Conservation (phyloP, 2,888 invertebrate species). For the Blomia tropicalis region DNA sequence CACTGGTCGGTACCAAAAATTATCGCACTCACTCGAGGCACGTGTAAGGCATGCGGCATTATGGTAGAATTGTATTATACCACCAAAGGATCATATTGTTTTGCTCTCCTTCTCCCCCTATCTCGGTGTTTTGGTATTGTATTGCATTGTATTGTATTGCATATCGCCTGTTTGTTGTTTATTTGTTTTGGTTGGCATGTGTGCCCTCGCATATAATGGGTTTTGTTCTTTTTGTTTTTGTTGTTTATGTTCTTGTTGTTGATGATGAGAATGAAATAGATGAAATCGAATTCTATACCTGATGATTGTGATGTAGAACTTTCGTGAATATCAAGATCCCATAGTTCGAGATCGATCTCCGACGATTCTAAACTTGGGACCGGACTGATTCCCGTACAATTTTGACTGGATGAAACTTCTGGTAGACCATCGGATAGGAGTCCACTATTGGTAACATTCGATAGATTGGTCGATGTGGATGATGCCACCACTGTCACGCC, state of each 20-base stretch:
- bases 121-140: too few species aligned
- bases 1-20: too few species aligned
- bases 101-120: too few species aligned
- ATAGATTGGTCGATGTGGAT: neutral
- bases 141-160: too few species aligned
- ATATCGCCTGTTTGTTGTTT: too few species aligned
- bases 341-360: conserved; percentile 62
- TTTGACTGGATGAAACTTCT: conserved; percentile 29
- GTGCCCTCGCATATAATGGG: too few species aligned
- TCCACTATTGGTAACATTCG: neutral
- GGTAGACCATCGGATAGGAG: conserved; percentile 26
- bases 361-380: conserved; percentile 47
- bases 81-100: too few species aligned
- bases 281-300: conserved; percentile 11
- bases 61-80: neutral
- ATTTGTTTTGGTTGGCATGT: too few species aligned
- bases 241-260: too few species aligned
- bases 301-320: conserved; percentile 30
- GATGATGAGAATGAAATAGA: neutral
- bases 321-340: conserved; percentile 52
- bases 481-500: neutral
- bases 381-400: conserved; percentile 31
- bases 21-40: too few species aligned
- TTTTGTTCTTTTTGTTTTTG: too few species aligned
- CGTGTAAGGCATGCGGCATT: neutral